Conservation (phyloP, 2,113 vertebrate genomes). For the Chiloscyllium plagiosum region DNA sequence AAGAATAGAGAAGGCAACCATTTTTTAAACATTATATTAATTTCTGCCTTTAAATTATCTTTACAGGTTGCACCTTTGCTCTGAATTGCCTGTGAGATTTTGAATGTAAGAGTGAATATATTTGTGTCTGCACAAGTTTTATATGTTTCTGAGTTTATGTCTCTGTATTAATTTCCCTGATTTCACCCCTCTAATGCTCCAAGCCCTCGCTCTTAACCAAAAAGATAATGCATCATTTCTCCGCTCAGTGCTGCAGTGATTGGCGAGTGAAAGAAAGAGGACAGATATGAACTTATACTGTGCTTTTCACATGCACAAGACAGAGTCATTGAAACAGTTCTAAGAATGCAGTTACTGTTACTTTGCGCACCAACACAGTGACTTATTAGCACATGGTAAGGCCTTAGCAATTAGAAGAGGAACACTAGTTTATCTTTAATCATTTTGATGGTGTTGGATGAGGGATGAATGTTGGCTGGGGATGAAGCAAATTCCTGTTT, state of each 20-base stretch:
- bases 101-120: neutral
- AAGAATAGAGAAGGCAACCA: neutral
- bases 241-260: neutral
- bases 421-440: neutral
- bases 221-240: neutral
- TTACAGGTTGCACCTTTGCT: neutral
- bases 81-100: neutral
- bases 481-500: neutral
- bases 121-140: neutral
- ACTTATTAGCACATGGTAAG: neutral
- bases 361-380: neutral
- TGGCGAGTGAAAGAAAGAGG: neutral
- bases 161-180: neutral
- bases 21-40: neutral
- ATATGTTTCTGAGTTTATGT: neutral
- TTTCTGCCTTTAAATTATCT: neutral
- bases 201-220: neutral
- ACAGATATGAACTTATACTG: neutral
- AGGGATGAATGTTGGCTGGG: neutral
- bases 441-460: neutral
- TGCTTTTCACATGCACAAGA: neutral
- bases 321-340: neutral
- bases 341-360: neutral
- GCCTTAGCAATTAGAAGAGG: neutral
- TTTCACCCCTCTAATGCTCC: neutral